Base-by-base conservation (phyloP, 2,888 invertebrate species). In the Desoria tigrina region DNA sequence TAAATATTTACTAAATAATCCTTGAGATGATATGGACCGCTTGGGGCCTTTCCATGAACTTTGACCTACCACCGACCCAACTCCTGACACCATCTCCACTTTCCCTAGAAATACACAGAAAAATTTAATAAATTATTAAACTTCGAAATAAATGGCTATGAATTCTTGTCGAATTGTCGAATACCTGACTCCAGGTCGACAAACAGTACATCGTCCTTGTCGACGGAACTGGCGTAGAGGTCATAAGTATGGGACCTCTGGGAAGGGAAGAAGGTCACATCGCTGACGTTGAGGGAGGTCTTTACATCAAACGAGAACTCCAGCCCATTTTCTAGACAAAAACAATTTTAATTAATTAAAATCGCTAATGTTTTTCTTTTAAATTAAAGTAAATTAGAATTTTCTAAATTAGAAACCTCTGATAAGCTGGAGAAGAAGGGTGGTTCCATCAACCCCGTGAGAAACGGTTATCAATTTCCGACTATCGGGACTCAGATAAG, bases 71-170 rank as follows among this genome's bases (percentile, higher is more conserved):
- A 87, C 85, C 77, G 84, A 84, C 11, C 87, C 87, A 56, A 87
- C 86, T 69, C 89, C 89, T 42, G 88, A 87, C 74, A 90, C 87
- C 82, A 88, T 87, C 79, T 88, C 88, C 49, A 89, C 88, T 83
- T 88, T 88, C 24, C 87, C 87, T 85, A 80, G 23, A 73, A 42
- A 55, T 49, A 18, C 23, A 51, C 51, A 51, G 14, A 14, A 26
- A 3, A 51, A 24, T 51, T 51, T 11, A 3, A 3, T 26, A 24
- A 16, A 45, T 45, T 11, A 32, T 45, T 45, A 4, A 45, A 45
- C n/a, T n/a, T n/a, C n/a, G n/a, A n/a, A n/a, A n/a, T n/a, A n/a
- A n/a, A n/a, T n/a, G n/a, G n/a, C n/a, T n/a, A n/a, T n/a, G n/a
- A n/a, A n/a, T n/a, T n/a, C n/a, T n/a, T n/a, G n/a, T n/a, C n/a